Conservation (phyloP, 2,888 invertebrate genomes). For the Lasioglossum zephyrum region DNA sequence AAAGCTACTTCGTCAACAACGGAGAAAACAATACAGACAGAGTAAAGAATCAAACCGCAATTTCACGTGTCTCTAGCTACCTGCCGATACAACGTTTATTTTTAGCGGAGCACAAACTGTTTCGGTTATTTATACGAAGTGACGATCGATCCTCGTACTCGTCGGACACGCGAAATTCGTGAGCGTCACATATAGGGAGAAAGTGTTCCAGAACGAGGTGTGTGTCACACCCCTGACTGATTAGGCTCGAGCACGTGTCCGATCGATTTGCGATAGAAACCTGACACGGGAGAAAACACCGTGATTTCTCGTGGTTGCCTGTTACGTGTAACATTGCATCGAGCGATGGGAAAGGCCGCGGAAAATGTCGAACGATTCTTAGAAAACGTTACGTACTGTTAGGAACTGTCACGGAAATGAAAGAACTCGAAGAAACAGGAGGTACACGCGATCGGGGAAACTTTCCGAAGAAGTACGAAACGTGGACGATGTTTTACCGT, state of each 20-base stretch:
- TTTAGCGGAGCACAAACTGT: not conserved
- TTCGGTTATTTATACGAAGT: slow-evolving; percentile 8
- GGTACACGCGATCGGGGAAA: not conserved
- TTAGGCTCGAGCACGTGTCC: slow-evolving; percentile 72
- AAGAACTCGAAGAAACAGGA: not conserved
- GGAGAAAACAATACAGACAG: not conserved
- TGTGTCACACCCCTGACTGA: slow-evolving; percentile 69
- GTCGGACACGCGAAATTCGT: slow-evolving; percentile 24
- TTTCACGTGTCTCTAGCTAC: not conserved
- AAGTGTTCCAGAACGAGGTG: slow-evolving; percentile 45
- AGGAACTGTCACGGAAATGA: not conserved
- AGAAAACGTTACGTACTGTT: not conserved
- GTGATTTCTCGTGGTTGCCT: slow-evolving; percentile 19
- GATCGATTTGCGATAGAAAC: slow-evolving; percentile 61
- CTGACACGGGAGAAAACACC: not conserved
- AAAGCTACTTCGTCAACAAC: not conserved
- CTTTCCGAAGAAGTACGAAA: not conserved
- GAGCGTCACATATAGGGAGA: not conserved
- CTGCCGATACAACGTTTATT: not conserved
- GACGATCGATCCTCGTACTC: not conserved
- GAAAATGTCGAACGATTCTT: not conserved
- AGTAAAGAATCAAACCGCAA: not conserved
- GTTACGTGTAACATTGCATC: not conserved
- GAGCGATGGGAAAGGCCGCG: not conserved
- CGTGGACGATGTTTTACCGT: not conserved